Base-by-base conservation (phyloP, 2,797 vertebrate species). In the Pipistrellus kuhlii region DNA sequence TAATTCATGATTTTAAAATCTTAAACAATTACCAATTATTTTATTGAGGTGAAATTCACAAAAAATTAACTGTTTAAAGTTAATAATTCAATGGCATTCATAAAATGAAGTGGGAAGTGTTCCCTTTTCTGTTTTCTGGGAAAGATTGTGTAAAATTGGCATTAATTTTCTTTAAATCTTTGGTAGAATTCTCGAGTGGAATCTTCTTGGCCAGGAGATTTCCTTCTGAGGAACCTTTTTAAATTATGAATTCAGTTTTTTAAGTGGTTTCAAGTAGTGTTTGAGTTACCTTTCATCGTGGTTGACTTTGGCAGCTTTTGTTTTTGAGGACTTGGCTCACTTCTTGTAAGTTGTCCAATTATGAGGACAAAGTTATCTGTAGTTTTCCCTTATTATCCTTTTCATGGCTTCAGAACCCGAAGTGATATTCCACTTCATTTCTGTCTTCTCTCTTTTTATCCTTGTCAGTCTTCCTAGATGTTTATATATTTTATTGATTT, bases 401-500 rank as follows among this genome's bases (percentile, higher is more conserved):
- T 62, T 44, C 32, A 62, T 88, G 41, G 18, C 44, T 82, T 8
- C 8, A 59, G 38, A 48, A 68, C 48, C 75, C 82, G 9, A 48
- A 32, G 59, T 59, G 57, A 41, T 35, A 69, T 2, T 64, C n/a
- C 6, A 1, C 41, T 59, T 76, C 21, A 18, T 83, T 76, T 32
- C 30, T 69, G 25, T 41, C 44, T 93, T 78, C 30, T 94, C 13
- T 88, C 41, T 88, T 38, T 86, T 86, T 66, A 48, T 41, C 48
- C 85, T 82, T 59, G 48, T 85, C 20, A 84, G 1, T n/a, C 13
- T 86, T 86, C 86, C n/a, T 86, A 75, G 68, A 69, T 38, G 8
- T 77, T 77, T 66, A 38, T 75, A 32, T 64, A 44, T 76, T 66
- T 84, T 68, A 68, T 68, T 68, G n/a, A 68, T 68, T 68, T 66